Percentiles rank a stretch among this genome's conserved stretches.
Evolutionary conservation across 2,888 invertebrate genomes (phyloP).

Genomic region (Catonia carolina): DNA sequence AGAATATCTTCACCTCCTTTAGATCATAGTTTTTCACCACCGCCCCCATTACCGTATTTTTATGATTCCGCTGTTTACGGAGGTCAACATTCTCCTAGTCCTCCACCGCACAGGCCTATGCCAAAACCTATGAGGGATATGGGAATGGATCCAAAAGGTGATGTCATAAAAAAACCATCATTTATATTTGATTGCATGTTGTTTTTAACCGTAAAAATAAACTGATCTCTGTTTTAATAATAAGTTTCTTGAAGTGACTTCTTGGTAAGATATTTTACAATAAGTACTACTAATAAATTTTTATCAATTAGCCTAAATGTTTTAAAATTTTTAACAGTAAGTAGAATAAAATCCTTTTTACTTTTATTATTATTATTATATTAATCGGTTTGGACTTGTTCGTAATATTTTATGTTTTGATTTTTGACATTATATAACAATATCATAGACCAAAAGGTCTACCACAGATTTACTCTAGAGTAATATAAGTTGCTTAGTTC

Average conservation of each 20-base stretch:
- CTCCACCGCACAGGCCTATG: constrained; percentile 44
- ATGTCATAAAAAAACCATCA: constrained; percentile 1
- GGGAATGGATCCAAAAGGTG: constrained; percentile 41
- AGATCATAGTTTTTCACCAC: constrained; percentile 42
- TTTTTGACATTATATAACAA: no score
- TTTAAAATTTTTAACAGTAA: neutral
- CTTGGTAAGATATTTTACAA: no score
- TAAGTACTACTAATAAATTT: no score
- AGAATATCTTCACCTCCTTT: constrained; percentile 45
- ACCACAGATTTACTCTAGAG: no score
- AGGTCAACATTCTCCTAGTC: constrained; percentile 37
- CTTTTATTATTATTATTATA: constrained; percentile 4
- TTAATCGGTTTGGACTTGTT: neutral
- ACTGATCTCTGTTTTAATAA: no score
- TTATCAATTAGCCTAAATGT: no score
- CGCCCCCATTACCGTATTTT: constrained; percentile 44
- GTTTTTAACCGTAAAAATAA: no score
- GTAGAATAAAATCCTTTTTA: neutral
- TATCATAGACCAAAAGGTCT: no score
- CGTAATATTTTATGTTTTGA: neutral
- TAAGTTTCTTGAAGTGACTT: no score
- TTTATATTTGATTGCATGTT: no score
- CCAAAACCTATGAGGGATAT: constrained; percentile 43
- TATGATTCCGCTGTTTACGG: constrained; percentile 37
- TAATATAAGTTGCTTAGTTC: no score